phyloP scores from a whole-genome alignment of 2,113 vertebrate genomes.

The Oryzias melastigma region DNA sequence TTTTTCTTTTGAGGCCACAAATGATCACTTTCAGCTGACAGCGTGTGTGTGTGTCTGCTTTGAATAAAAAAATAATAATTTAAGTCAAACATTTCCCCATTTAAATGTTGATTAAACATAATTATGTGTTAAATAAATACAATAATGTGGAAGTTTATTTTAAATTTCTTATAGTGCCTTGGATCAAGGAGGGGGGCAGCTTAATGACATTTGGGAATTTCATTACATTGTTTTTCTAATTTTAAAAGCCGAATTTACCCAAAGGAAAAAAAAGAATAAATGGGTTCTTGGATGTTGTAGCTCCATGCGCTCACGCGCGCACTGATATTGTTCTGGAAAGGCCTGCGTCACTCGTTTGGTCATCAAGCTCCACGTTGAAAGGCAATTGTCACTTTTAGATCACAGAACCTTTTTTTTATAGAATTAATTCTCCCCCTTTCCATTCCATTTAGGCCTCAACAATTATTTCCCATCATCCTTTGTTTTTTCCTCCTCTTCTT shows the following conservation, averaged over 20 bases:
- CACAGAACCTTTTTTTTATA: conserved; percentile 35
- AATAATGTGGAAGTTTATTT: too few species aligned
- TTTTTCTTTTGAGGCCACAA: conserved; percentile 47
- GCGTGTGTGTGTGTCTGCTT: conserved; percentile 43
- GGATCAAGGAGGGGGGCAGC: conserved; percentile 89
- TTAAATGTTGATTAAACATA: too few species aligned
- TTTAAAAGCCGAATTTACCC: conserved; percentile 46
- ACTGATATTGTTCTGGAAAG: conserved; percentile 48
- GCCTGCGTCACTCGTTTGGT: conserved; percentile 67
- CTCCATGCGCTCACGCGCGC: conserved; percentile 28
- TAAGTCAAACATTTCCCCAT: too few species aligned
- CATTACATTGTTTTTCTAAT: conserved; percentile 42
- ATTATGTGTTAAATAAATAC: too few species aligned
- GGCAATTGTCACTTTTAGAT: conserved; percentile 67
- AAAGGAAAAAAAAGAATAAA: conserved; percentile 24
- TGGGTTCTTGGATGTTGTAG: conserved; percentile 20
- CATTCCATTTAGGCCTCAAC: conserved; percentile 87
- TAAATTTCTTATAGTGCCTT: conserved; percentile 83
- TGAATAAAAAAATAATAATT: neutral
- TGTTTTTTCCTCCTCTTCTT: conserved; percentile 38
- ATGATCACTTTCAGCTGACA: conserved; percentile 45
- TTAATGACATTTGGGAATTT: conserved; percentile 44
- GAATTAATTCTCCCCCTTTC: conserved; percentile 47
- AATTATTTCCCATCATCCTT: conserved; percentile 83
- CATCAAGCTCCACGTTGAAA: conserved; percentile 55